Conservation (phyloP, 2,888 invertebrate species). For the Agriotes lineatus region DNA sequence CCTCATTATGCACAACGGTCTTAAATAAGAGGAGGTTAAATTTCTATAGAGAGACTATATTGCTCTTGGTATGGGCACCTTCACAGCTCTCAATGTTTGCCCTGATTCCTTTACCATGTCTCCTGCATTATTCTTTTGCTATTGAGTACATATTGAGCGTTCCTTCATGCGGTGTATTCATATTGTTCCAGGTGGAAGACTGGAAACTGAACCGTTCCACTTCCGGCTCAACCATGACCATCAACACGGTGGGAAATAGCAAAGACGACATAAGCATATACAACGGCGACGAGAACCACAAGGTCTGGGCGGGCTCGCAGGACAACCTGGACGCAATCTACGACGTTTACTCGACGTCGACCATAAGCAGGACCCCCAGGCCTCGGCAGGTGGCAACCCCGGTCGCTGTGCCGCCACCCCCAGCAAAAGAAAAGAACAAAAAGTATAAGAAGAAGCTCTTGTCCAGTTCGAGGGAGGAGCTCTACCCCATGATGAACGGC, state of each 20-base stretch:
- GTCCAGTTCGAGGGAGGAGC: slow-evolving; percentile 71
- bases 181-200: slow-evolving; percentile 68
- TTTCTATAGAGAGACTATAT: no score
- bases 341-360: slow-evolving; percentile 74
- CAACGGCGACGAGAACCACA: slow-evolving; percentile 94
- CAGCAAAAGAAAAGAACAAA: slow-evolving; percentile 74
- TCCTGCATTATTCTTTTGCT: no score
- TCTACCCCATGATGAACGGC: slow-evolving; percentile 71
- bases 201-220: slow-evolving; percentile 70
- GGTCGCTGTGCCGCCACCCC: slow-evolving; percentile 85
- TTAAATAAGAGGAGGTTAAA: no score
- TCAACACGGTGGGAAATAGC: slow-evolving; percentile 70
- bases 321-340: slow-evolving; percentile 81
- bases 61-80: no score
- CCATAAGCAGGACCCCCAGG: slow-evolving; percentile 75
- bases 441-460: slow-evolving; percentile 73
- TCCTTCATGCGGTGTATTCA: no score
- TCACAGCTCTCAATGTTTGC: no score
- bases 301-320: slow-evolving; percentile 89
- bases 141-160: slow-evolving; percentile 2
- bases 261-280: slow-evolving; percentile 87
- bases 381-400: slow-evolving; percentile 86
- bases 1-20: no score
- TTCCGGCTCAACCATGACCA: slow-evolving; percentile 72
- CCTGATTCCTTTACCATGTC: no score